phyloP scores from a whole-genome alignment of 2,113 vertebrate species.

The Centrocercus urophasianus region DNA sequence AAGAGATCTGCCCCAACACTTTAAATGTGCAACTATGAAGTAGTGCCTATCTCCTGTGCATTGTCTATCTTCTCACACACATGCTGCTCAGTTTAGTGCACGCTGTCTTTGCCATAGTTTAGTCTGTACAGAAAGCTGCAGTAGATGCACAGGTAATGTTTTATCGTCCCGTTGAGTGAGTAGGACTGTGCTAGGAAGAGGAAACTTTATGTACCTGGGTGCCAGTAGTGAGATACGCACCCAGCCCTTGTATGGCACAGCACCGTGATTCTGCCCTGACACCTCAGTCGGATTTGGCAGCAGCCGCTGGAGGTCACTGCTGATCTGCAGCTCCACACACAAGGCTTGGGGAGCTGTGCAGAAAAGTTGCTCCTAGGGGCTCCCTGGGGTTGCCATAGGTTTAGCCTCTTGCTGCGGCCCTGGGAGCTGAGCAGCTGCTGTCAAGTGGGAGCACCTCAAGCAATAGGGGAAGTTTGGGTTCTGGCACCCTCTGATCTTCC shows the following conservation, averaged over 20 bases:
- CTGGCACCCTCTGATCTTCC: neutral
- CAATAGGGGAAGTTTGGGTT: neutral
- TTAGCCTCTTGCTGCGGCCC: too few species aligned
- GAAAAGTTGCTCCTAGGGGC: neutral
- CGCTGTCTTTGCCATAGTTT: neutral
- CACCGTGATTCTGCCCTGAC: fast-evolving
- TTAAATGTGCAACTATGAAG: neutral
- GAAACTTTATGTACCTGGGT: fast-evolving
- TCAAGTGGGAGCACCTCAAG: fast-evolving
- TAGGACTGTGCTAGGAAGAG: fast-evolving
- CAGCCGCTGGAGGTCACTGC: slow-evolving; percentile 54
- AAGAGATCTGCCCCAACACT: fast-evolving
- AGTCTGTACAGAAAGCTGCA: neutral
- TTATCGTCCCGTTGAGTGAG: fast-evolving
- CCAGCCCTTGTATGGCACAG: fast-evolving
- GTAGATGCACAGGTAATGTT: neutral
- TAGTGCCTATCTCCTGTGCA: fast-evolving
- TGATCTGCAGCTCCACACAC: neutral
- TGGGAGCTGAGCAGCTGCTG: neutral
- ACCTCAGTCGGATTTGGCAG: neutral
- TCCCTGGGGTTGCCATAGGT: neutral
- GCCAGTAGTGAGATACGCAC: fast-evolving
- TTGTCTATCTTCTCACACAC: neutral
- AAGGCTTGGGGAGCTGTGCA: fast-evolving
- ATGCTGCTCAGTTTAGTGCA: neutral